These are phyloP conservation scores for Setophaga coronata DNA, from an alignment of 2,113 vertebrate genomes.

Conservation along the genomic window DNA sequence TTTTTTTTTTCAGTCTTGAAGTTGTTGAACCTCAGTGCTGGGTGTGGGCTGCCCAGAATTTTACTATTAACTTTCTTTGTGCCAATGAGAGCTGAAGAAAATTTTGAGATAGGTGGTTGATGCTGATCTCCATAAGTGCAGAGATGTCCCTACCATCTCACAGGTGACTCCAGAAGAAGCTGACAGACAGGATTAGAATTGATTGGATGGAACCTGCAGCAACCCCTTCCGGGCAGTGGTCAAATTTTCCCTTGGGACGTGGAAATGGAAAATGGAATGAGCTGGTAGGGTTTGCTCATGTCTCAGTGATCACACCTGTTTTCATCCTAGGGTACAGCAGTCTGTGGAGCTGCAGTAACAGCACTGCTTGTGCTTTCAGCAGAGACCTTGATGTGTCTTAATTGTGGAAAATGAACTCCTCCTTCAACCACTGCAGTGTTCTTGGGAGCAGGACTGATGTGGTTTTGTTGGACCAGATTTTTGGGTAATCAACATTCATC, in stretches of 20 bases:
- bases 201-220: not conserved
- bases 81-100: not conserved
- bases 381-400: not conserved
- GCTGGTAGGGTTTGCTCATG: not conserved
- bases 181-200: not conserved
- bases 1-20: not conserved
- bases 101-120: not conserved
- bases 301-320: not conserved
- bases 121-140: not conserved
- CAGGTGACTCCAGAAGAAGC: not conserved
- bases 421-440: rapidly evolving
- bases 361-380: not conserved
- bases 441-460: not conserved
- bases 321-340: not conserved
- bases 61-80: not conserved
- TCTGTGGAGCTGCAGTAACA: not conserved
- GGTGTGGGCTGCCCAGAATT: not conserved
- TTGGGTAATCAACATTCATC: not conserved
- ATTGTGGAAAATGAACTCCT: not conserved
- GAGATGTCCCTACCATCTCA: not conserved
- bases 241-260: not conserved
- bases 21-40: not conserved
- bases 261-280: not conserved
- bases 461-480: not conserved
- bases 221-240: not conserved